Conservation (phyloP, 1,140 invertebrate species). For the Hestina assimilis region DNA sequence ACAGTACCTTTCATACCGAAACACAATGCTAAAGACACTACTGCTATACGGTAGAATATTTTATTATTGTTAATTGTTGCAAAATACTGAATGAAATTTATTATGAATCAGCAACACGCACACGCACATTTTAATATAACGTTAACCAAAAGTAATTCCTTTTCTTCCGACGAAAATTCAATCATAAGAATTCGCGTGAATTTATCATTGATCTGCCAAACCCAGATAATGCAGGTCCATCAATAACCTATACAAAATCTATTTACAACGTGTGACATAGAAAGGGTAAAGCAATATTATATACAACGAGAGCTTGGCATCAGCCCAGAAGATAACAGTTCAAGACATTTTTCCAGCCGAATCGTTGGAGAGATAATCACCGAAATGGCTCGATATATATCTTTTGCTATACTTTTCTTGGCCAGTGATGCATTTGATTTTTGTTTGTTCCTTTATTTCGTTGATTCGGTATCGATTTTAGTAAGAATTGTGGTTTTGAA, state of each 20-base stretch:
- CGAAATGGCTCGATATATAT: constrained; percentile 8
- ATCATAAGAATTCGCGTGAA: not conserved
- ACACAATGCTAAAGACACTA: too few species aligned
- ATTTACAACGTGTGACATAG: constrained; percentile 28
- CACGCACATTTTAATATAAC: not conserved
- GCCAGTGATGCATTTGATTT: constrained; percentile 14
- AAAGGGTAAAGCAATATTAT: constrained; percentile 16
- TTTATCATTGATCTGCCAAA: constrained; percentile 12
- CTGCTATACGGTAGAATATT: too few species aligned
- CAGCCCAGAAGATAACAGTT: constrained; percentile 5
- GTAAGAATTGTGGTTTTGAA: not conserved
- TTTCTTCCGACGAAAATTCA: too few species aligned
- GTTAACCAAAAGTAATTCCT: not conserved
- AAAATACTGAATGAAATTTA: too few species aligned
- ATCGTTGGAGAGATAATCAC: constrained; percentile 17
- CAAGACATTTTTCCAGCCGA: constrained; percentile 16
- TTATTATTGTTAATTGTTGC: too few species aligned
- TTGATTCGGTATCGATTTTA: not conserved
- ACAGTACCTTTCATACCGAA: too few species aligned
- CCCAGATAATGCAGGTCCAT: constrained; percentile 12
- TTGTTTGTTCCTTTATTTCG: constrained; percentile 3
- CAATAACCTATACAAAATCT: constrained; percentile 27
- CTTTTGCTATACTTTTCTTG: constrained; percentile 15
- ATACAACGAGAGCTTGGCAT: constrained; percentile 5
- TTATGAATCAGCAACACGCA: not conserved